Conservation (phyloP, 2,888 invertebrate genomes). For the Leptinotarsa peninsularis region DNA sequence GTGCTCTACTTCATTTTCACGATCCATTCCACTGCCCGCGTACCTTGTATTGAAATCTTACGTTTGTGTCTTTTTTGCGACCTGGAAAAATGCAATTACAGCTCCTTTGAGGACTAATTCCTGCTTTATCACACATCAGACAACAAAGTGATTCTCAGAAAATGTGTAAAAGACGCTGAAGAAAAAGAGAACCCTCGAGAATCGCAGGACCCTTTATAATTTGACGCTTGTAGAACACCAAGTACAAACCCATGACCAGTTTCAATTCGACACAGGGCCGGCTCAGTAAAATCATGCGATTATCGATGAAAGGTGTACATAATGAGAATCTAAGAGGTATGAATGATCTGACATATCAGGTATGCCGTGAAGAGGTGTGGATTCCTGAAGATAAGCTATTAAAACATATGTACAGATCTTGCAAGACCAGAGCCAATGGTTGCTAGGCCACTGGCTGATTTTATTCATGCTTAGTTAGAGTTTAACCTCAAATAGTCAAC, state of each 20-base stretch:
- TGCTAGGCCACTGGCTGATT: too few species aligned
- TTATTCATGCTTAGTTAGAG: too few species aligned
- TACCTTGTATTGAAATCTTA: neutral
- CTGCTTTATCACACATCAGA: conserved; percentile 35
- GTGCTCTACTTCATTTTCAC: neutral
- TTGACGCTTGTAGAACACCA: neutral
- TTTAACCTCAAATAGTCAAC: too few species aligned
- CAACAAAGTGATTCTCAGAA: conserved; percentile 20
- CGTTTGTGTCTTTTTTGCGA: conserved; percentile 7
- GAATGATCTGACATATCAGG: too few species aligned
- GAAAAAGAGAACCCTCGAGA: neutral
- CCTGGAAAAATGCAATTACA: conserved; percentile 11
- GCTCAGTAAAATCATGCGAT: neutral
- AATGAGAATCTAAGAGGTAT: too few species aligned
- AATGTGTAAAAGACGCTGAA: conserved; percentile 7
- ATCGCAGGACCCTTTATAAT: neutral
- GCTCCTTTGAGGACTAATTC: conserved; percentile 19
- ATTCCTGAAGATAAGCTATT: too few species aligned
- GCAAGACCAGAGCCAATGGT: too few species aligned
- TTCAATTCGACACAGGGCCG: neutral
- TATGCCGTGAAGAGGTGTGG: too few species aligned
- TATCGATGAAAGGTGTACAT: too few species aligned
- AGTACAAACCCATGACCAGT: neutral
- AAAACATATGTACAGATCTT: too few species aligned
- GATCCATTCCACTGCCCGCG: neutral